Evolutionary conservation across 2,113 vertebrate genomes (phyloP), one percentile per base, ranked within the genome.

Genomic region (Gallinago jamesoni): DNA sequence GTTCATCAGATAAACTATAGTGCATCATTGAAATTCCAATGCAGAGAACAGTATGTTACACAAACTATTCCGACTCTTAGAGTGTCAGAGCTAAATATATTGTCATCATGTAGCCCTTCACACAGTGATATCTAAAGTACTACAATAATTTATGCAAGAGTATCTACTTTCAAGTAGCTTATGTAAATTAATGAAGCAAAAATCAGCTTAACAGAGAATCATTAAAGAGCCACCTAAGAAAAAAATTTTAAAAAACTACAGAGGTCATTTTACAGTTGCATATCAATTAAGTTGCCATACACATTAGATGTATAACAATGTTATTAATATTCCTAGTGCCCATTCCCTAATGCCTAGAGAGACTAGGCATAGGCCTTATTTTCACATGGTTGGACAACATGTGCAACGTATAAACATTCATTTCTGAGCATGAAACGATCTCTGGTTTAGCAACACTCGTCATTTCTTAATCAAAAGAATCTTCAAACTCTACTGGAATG

Each of bases 1-100:
- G 74, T 91, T 85, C 72, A 93, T 91, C 89, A 83, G 89, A 93
- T 87, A 95, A 90, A 94, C 70, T 47, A 60, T 5, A 75, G 41
- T 7, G 53, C 60, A 73, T 76, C 62, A 89, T 80, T 85, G 80
- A 66, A 93, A 95, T 79, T 87, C 84, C 84, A 91, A 14, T 17
- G 45, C 53, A 53, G 74, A 85, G 70, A 87, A 89, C 84, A 90
- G 67, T 23, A 63, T 23, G 57, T 64, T 63, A 92, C 48, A 73
- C 41, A 74, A 93, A 84, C 67, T 78, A 77, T 16, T 90, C n/a
- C 0, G 0, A 94, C 73, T 15, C 28, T 39, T 31, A 30, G 52
- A 84, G 39, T 47, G 35, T 37, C 78, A 81, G 39, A 83, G 70
- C 62, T 93, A 76, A 83, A 88, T 50, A 57, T 3, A 50, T 24